Evolutionary conservation across 2,113 vertebrate species (phyloP).

Genomic region (Gracilinanus agilis): DNA sequence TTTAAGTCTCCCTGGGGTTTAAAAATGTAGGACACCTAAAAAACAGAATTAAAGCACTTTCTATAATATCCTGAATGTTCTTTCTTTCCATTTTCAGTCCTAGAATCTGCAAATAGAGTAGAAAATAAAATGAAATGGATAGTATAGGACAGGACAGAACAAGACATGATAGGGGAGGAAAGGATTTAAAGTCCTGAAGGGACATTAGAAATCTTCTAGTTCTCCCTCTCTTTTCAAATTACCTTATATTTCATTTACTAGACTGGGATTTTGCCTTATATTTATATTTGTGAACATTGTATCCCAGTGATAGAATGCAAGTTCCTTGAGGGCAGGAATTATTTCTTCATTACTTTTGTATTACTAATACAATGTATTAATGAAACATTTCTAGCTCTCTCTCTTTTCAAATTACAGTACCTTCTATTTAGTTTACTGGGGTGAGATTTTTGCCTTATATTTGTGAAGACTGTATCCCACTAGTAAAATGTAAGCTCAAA

Average conservation of each 20-base stretch:
- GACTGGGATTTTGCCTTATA: no score
- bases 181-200: no score
- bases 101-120: neutral
- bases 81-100: neutral
- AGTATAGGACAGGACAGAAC: neutral
- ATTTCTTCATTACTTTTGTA: no score
- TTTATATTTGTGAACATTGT: no score
- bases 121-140: neutral
- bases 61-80: neutral
- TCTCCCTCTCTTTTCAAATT: neutral
- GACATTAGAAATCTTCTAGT: neutral
- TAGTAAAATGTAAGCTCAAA: neutral
- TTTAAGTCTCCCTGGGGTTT: neutral
- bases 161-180: neutral
- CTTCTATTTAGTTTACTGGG: neutral
- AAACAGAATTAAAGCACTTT: neutral
- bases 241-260: no score
- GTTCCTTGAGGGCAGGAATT: no score
- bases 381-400: neutral
- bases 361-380: no score
- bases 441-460: neutral
- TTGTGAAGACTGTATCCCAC: neutral
- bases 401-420: neutral
- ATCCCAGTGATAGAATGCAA: no score
- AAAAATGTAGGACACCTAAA: neutral